Evolutionary conservation across 2,797 vertebrate species (phyloP).

Genomic region (Gobionotothen gibberifrons): DNA sequence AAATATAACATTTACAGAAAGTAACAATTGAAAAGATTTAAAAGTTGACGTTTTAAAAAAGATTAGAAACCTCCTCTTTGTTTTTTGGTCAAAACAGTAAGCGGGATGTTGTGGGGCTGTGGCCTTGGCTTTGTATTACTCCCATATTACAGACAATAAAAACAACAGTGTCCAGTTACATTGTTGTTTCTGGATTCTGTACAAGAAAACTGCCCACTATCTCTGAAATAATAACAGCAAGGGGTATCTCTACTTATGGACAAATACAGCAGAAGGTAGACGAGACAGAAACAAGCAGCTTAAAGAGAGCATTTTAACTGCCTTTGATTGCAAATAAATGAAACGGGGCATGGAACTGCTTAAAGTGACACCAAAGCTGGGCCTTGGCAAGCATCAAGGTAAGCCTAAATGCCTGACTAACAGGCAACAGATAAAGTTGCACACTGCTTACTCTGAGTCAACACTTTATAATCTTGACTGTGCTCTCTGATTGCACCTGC

Average conservation of each 20-base stretch:
- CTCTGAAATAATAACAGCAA: constrained; percentile 47
- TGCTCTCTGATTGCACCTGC: constrained; percentile 86
- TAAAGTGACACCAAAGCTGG: constrained; percentile 86
- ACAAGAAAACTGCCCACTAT: not conserved
- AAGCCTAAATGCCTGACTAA: constrained; percentile 89
- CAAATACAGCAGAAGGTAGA: constrained; percentile 36
- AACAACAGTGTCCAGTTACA: constrained; percentile 37
- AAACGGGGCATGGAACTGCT: constrained; percentile 76
- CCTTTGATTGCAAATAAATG: constrained; percentile 42
- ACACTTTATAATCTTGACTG: constrained; percentile 92
- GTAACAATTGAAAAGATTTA: not conserved
- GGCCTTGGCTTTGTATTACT: constrained; percentile 32
- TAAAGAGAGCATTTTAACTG: constrained; percentile 30
- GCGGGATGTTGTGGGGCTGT: not conserved
- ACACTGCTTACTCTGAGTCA: constrained; percentile 90
- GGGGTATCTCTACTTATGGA: constrained; percentile 1
- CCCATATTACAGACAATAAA: constrained; percentile 50
- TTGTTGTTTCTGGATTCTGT: constrained; percentile 39
- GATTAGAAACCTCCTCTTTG: not conserved
- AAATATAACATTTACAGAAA: constrained; percentile 1
- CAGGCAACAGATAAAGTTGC: constrained; percentile 86
- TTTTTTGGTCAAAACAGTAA: not conserved
- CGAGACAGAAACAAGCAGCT: constrained; percentile 3
- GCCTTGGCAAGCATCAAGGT: constrained; percentile 85
- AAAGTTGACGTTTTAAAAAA: not conserved